Evolutionary conservation across 2,797 vertebrate species (phyloP).

Genomic region (Leucoraja ocellata): DNA sequence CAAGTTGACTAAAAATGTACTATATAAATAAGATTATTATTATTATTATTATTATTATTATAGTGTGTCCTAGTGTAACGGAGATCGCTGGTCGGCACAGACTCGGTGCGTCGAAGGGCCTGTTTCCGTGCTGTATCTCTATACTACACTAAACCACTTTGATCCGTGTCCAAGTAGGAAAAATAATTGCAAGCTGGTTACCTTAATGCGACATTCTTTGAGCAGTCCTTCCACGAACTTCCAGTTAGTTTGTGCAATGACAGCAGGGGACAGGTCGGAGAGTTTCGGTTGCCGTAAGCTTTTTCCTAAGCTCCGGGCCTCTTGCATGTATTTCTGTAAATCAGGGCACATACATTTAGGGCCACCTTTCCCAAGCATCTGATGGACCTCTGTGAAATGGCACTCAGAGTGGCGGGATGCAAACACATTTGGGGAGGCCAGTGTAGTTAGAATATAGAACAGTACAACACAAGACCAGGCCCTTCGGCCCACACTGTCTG

Average conservation of each 20-base stretch:
- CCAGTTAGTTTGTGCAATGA: conserved; percentile 82
- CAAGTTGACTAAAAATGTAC: too few relatives aligned
- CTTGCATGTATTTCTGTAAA: conserved; percentile 70
- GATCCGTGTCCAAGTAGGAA: background rate
- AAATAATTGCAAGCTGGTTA: conserved; percentile 46
- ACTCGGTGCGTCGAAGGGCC: too few relatives aligned
- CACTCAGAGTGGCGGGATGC: background rate
- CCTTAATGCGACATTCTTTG: conserved; percentile 95
- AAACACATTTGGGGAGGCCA: background rate
- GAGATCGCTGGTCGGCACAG: too few relatives aligned
- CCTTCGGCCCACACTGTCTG: too few relatives aligned
- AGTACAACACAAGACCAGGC: too few relatives aligned
- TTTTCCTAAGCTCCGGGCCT: conserved; percentile 77
- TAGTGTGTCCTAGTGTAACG: too few relatives aligned
- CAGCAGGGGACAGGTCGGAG: conserved; percentile 82
- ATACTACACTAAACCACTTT: background rate
- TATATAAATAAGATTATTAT: too few relatives aligned
- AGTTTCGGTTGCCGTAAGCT: conserved; percentile 81
- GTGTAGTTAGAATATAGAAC: background rate
- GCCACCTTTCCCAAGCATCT: background rate
- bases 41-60: too few relatives aligned
- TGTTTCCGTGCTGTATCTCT: too few relatives aligned
- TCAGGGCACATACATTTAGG: background rate
- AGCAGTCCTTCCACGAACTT: conserved; percentile 90
- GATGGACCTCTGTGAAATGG: background rate